Percentiles rank a stretch among this genome's conserved stretches.
phyloP scores from a whole-genome alignment of 2,888 invertebrate genomes.

The Phengaris arion region DNA sequence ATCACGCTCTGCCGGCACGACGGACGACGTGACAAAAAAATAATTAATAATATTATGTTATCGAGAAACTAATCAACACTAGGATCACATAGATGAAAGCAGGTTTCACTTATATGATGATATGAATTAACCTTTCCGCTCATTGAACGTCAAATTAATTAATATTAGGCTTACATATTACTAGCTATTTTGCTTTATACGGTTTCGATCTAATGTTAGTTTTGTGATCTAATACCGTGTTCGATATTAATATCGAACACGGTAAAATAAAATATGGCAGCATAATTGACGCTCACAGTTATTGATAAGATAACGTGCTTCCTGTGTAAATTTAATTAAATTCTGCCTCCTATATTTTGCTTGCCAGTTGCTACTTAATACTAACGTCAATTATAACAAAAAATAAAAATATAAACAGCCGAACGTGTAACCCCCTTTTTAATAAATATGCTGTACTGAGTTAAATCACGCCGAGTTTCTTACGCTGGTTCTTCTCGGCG shows the following conservation, averaged over 20 bases:
- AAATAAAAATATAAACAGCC: no score
- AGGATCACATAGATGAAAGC: not conserved
- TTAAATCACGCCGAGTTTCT: no score
- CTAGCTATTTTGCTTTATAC: not conserved
- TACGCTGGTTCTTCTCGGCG: no score
- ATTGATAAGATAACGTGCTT: not conserved
- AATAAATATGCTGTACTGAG: no score
- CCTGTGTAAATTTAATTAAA: conserved; percentile 6
- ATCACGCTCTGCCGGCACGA: no score
- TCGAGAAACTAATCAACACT: not conserved
- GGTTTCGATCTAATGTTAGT: not conserved
- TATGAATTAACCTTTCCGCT: not conserved
- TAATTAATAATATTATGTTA: not conserved
- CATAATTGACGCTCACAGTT: not conserved
- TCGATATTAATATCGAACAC: not conserved
- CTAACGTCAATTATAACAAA: no score
- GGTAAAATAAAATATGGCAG: not conserved
- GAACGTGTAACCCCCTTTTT: no score
- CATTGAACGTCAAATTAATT: conserved; percentile 3
- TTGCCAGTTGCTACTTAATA: no score
- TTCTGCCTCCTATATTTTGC: not conserved
- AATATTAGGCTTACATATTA: not conserved
- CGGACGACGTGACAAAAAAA: no score
- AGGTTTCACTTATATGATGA: not conserved
- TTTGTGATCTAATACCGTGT: not conserved